Base-by-base conservation (phyloP, 2,113 vertebrate species). In the Poecile atricapillus region DNA sequence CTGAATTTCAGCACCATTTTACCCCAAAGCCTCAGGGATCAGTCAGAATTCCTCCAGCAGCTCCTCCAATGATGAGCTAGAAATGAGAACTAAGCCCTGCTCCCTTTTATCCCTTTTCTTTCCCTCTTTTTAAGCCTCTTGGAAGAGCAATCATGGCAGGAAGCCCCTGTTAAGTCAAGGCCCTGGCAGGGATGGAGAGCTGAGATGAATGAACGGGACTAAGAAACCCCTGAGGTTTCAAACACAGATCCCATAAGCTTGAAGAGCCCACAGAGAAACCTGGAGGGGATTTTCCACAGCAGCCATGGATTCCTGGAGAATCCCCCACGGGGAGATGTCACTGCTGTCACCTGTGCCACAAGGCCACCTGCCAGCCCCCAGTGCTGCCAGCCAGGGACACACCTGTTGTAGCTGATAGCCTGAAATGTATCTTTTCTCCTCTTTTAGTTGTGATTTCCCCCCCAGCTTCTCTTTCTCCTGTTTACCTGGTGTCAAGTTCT, bases 261-360 rank as follows among this genome's bases (percentile, higher is more conserved):
- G 2, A 20, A 18, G 0, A 2, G 78, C 6, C 73, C 80, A 31
- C 11, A 69, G 67, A 4, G 39, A 93, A 62, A 67, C 0, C 3
- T 4, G n/a, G 62, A 60, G 68, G 23, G 4, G 23, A 5, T 27
- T 84, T 89, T 27, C 58, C 41, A 27, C 0, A 44, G 50, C 10
- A 79, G 47, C 44, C 47, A 60, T 10, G 31, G 19, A 30, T 18
- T 59, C 39, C 1, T 19, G 16, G 50, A 62, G 39, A 0, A 43
- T 0, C 13, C 39, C 39, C 39, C 10, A 15, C 35, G 58, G 41
- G 18, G 62, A 1, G 41, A 0, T 3, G 50, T 41, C 31, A 22
- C 0, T 13, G 12, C 50, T 70, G 85, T 5, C 75, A 27, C 4
- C 44, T 19, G 41, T 47, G 56, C 17, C 59, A 53, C 43, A 4